Evolutionary conservation across 1,140 invertebrate genomes (phyloP).

Genomic region (Zophobas morio): DNA sequence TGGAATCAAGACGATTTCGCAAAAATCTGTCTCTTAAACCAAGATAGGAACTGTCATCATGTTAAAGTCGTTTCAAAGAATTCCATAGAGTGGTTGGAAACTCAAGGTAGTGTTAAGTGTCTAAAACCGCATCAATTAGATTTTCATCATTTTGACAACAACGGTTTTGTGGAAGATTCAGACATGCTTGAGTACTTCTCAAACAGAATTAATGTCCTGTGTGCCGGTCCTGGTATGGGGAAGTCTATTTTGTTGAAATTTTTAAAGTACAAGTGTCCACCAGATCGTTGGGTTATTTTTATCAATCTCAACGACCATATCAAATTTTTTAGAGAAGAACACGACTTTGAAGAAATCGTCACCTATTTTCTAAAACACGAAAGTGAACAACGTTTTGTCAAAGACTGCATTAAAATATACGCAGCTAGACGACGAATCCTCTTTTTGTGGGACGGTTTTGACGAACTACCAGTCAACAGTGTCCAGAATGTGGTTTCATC

Average conservation of each 20-base stretch:
- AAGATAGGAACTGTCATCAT: slow-evolving; percentile 6
- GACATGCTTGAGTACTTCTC: neutral
- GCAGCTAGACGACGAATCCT: neutral
- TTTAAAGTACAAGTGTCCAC: slow-evolving; percentile 14
- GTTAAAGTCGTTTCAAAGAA: neutral
- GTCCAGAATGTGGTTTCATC: neutral
- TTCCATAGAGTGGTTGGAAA: slow-evolving; percentile 13
- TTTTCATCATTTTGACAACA: slow-evolving; percentile 1
- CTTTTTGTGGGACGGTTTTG: slow-evolving; percentile 37
- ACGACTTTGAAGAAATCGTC: neutral
- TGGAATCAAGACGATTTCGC: neutral
- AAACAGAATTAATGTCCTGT: slow-evolving; percentile 15
- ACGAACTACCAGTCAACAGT: neutral
- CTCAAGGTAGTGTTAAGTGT: neutral
- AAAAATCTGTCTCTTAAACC: slow-evolving; percentile 1
- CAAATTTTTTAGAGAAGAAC: slow-evolving; percentile 10
- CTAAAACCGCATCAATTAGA: neutral
- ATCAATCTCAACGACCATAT: slow-evolving; percentile 25
- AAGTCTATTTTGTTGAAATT: slow-evolving; percentile 28
- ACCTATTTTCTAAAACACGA: neutral
- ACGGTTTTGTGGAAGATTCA: neutral
- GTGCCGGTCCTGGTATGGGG: slow-evolving; percentile 32
- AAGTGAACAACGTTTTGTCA: neutral
- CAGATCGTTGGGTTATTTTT: slow-evolving; percentile 4
- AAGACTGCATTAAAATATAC: neutral